These are phyloP conservation scores for Pyrrhura leucotis DNA, from an alignment of 2,797 vertebrate genomes.

Conservation along the genomic window DNA sequence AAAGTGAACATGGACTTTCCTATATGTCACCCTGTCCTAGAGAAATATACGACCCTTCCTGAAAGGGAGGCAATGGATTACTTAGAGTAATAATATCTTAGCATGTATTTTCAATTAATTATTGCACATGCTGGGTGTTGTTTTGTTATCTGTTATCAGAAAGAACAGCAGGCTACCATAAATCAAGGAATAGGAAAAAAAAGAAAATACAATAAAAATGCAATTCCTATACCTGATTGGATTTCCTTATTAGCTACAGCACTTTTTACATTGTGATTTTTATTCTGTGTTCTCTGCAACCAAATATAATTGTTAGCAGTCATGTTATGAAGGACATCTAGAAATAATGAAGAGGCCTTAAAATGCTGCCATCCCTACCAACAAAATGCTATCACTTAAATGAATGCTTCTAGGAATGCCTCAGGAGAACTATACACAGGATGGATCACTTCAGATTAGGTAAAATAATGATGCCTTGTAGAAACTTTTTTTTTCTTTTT, in stretches of 20 bases:
- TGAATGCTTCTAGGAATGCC: slow-evolving; percentile 5
- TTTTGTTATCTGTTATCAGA: slow-evolving; percentile 24
- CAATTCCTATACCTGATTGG: neutral
- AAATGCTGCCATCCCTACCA: neutral
- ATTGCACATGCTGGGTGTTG: neutral
- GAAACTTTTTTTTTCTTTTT: neutral
- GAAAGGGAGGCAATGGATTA: neutral
- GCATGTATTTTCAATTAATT: slow-evolving; percentile 35
- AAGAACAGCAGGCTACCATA: neutral
- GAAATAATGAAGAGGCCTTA: slow-evolving; percentile 30
- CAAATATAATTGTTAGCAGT: neutral
- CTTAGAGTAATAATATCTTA: neutral
- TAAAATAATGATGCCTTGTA: slow-evolving; percentile 39
- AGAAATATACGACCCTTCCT: neutral
- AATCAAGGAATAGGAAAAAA: neutral
- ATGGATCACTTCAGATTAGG: neutral
- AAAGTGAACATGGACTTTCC: neutral
- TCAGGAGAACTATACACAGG: neutral
- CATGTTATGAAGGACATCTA: neutral
- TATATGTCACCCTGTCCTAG: neutral
- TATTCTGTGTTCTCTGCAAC: neutral
- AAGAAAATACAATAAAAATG: neutral
- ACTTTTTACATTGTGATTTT: neutral
- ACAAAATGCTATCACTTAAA: slow-evolving; percentile 15
- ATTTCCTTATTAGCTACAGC: neutral